Evolutionary conservation across 2,888 invertebrate species (phyloP).

Genomic region (Adela reaumurella): DNA sequence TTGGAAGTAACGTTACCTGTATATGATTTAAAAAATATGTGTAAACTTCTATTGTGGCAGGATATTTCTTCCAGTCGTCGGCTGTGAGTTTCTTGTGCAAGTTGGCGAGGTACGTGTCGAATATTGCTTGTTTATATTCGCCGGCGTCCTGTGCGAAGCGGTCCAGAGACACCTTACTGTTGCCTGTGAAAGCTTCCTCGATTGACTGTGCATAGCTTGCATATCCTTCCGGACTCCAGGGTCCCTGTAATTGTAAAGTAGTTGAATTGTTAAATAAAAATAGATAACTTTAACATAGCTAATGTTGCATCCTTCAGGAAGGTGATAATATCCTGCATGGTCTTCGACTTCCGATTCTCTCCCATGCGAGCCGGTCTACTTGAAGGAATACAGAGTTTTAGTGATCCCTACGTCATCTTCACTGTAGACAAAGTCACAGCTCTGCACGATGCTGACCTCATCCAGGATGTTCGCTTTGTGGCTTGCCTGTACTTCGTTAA

Average conservation of each 20-base stretch:
- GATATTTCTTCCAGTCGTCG: conserved; percentile 32
- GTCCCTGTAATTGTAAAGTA: conserved; percentile 9
- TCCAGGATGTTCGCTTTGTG: too few relatives aligned
- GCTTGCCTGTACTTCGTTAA: too few relatives aligned
- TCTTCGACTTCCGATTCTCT: too few relatives aligned
- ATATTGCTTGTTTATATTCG: conserved; percentile 22
- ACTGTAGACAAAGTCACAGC: too few relatives aligned
- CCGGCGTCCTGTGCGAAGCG: conserved; percentile 10
- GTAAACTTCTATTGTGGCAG: conserved; percentile 33
- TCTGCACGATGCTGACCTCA: too few relatives aligned
- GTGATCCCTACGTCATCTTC: too few relatives aligned
- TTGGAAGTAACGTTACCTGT: conserved; percentile 16
- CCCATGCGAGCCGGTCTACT: too few relatives aligned
- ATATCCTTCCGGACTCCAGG: neutral
- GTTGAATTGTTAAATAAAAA: too few relatives aligned
- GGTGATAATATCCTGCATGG: too few relatives aligned
- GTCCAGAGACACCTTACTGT: conserved; percentile 24
- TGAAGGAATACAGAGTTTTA: too few relatives aligned
- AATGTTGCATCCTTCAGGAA: too few relatives aligned
- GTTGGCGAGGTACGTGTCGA: conserved; percentile 27
- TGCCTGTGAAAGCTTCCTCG: neutral
- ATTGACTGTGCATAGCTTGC: neutral
- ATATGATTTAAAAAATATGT: conserved; percentile 22
- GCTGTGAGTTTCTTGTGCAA: conserved; percentile 28
- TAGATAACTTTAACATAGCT: too few relatives aligned